phyloP scores from a whole-genome alignment of 1,140 invertebrate genomes.

The Drosophila guanche region DNA sequence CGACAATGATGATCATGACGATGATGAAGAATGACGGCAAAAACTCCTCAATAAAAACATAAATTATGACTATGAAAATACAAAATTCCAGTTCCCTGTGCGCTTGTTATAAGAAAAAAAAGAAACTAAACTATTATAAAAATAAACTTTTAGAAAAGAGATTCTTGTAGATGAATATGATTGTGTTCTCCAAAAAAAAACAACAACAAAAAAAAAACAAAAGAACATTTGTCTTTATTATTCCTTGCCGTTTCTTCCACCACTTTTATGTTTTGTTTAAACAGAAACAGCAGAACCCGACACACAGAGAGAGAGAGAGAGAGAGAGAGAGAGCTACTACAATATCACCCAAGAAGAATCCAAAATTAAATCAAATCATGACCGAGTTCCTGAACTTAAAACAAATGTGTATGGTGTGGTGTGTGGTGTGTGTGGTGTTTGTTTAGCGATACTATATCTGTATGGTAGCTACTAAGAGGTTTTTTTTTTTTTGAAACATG shows the following conservation, averaged over 20 bases:
- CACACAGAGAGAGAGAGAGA: conserved; percentile 5
- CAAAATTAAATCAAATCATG: conserved; percentile 3
- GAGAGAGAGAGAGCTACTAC: conserved; percentile 14
- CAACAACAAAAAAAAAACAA: not conserved
- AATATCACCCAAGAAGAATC: conserved; percentile 9
- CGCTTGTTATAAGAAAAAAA: conserved; percentile 68
- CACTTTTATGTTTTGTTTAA: too few relatives aligned
- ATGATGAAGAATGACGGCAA: conserved; percentile 1
- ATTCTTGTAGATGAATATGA: conserved; percentile 49
- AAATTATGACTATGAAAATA: conserved; percentile 20
- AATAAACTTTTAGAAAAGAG: conserved; percentile 75
- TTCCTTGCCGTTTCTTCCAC: conserved; percentile 3
- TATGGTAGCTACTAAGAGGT: conserved; percentile 60
- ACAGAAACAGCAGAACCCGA: conserved; percentile 5
- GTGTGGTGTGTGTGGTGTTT: conserved; percentile 46
- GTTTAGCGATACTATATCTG: conserved; percentile 58
- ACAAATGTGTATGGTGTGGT: too few relatives aligned
- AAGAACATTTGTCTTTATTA: conserved; percentile 26
- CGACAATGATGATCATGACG: too few relatives aligned
- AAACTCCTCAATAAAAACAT: conserved; percentile 34
- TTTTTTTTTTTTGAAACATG: conserved; percentile 35
- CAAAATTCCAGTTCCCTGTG: conserved; percentile 62
- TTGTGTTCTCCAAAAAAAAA: conserved; percentile 30
- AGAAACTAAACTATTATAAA: conserved; percentile 45
- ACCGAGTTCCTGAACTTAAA: conserved; percentile 52